Evolutionary conservation across 2,888 invertebrate genomes (phyloP), one percentile per base, ranked within the genome.

Genomic region (Rotaria sp.): DNA sequence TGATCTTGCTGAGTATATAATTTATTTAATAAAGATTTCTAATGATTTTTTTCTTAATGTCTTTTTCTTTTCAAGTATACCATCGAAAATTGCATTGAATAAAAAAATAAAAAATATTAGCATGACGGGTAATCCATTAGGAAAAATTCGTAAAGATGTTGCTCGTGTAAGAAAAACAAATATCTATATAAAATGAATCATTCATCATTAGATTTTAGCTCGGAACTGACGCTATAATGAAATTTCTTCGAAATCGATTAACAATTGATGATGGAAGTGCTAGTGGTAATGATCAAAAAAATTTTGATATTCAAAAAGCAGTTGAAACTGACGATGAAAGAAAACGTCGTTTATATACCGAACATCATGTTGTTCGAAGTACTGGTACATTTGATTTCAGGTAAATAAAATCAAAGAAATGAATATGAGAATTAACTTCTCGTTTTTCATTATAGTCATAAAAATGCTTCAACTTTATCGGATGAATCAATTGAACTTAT

Each of bases 1-100:
- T 90, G 93, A 93, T 88, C 92, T 93, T 87, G 90, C 91, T 45
- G 90, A 89, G 93, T 93, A 90, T 88, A 67, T 10, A 18, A 30
- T 30, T 35, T 67, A 18, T n/a, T 2, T 35, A 21, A 11, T 38
- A 13, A 45, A 15, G 21, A 21, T 45, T n/a, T 67, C 35, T 35
- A 35, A 59, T 59, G 4, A 7, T 13, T 38, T 67, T 15, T 67
- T 35, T 67, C 38, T 30, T 35, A 1, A 2, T 35, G 18, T 13
- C 18, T 3, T 18, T 15, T 35, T 67, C 35, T 18, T 35, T 38
- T 35, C 26, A 26, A 80, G 80, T 80, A 26, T 80, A 45, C 80
- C 80, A n/a, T 41, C 80, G 13, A 41, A 80, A 80, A 80, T 80
- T n/a, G 41, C 80, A 45, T 45, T 80, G n/a, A 80, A 80, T 45